These are phyloP conservation scores for Dasysyrphus tricinctus DNA, from an alignment of 2,888 invertebrate genomes.

Conservation along the genomic window DNA sequence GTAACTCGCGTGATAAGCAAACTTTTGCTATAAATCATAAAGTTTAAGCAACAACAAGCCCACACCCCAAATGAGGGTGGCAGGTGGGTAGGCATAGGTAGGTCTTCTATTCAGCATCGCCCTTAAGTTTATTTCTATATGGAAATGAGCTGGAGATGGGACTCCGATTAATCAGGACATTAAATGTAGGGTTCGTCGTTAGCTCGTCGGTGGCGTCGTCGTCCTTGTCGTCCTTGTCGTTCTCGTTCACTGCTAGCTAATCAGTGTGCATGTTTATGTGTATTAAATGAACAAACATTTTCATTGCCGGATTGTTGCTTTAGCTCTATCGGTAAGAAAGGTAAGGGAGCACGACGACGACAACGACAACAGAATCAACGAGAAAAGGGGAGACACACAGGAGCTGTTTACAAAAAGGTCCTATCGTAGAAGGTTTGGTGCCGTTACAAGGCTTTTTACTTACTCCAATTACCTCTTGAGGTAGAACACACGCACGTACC, in stretches of 20 bases:
- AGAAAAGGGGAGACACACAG: conserved; percentile 3
- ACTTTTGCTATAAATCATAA: conserved; percentile 60
- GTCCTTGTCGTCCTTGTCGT: conserved; percentile 7
- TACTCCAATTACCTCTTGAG: conserved; percentile 54
- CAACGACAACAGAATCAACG: conserved; percentile 9
- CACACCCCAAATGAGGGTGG: conserved; percentile 25
- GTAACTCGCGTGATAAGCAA: conserved; percentile 59
- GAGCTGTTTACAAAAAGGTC: conserved; percentile 41
- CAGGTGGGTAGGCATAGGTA: background rate
- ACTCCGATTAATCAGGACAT: conserved; percentile 71
- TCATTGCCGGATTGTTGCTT: conserved; percentile 48
- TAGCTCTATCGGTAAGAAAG: background rate
- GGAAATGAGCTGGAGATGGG: conserved; percentile 60
- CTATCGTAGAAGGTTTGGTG: conserved; percentile 1
- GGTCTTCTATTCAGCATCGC: conserved; percentile 11
- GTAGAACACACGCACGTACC: conserved; percentile 39
- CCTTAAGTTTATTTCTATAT: conserved; percentile 31
- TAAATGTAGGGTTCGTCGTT: conserved; percentile 52
- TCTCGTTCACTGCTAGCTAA: conserved; percentile 60
- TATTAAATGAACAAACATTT: conserved; percentile 68
- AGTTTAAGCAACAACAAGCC: conserved; percentile 21
- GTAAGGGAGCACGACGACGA: conserved; percentile 8
- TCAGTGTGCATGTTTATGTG: conserved; percentile 69
- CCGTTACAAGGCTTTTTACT: conserved; percentile 57
- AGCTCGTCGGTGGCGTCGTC: background rate